These are phyloP conservation scores for Hirtodrosophila cameraria DNA, from an alignment of 2,888 invertebrate genomes.

Conservation along the genomic window DNA sequence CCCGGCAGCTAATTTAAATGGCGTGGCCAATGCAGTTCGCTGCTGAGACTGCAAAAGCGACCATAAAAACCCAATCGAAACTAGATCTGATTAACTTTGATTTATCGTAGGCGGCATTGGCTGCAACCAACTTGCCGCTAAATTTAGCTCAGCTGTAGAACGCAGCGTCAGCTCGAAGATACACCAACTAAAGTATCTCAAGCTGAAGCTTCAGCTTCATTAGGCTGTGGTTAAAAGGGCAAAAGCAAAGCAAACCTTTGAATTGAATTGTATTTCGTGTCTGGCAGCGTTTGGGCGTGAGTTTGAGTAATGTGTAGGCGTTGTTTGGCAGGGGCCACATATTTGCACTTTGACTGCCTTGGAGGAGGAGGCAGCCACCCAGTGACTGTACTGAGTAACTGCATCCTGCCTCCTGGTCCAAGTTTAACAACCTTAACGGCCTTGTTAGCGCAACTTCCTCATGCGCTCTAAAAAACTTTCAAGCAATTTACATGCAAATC, in stretches of 20 bases:
- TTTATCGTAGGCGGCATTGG: conserved; percentile 76
- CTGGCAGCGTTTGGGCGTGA: conserved; percentile 55
- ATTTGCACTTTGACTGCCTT: conserved; percentile 76
- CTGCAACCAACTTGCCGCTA: conserved; percentile 46
- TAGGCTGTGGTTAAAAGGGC: conserved; percentile 64
- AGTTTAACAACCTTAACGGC: conserved; percentile 64
- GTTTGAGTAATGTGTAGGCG: conserved; percentile 75
- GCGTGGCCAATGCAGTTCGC: conserved; percentile 60
- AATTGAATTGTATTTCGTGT: conserved; percentile 60
- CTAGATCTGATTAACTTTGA: conserved; percentile 80
- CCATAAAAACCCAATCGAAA: conserved; percentile 75
- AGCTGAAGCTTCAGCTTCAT: conserved; percentile 62
- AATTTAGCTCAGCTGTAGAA: conserved; percentile 56
- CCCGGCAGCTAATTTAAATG: conserved; percentile 83
- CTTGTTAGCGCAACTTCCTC: conserved; percentile 74
- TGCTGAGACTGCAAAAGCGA: conserved; percentile 31
- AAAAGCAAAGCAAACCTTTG: conserved; percentile 53
- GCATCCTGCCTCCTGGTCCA: conserved; percentile 18
- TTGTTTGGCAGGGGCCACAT: conserved; percentile 56
- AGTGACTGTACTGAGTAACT: conserved; percentile 2
- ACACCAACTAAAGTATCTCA: background rate
- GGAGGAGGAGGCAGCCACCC: conserved; percentile 41
- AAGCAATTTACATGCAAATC: conserved; percentile 71
- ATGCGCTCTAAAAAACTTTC: conserved; percentile 27
- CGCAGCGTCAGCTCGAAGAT: background rate